Evolutionary conservation across 1,140 invertebrate genomes (phyloP).

Genomic region (Cylas formicarius): DNA sequence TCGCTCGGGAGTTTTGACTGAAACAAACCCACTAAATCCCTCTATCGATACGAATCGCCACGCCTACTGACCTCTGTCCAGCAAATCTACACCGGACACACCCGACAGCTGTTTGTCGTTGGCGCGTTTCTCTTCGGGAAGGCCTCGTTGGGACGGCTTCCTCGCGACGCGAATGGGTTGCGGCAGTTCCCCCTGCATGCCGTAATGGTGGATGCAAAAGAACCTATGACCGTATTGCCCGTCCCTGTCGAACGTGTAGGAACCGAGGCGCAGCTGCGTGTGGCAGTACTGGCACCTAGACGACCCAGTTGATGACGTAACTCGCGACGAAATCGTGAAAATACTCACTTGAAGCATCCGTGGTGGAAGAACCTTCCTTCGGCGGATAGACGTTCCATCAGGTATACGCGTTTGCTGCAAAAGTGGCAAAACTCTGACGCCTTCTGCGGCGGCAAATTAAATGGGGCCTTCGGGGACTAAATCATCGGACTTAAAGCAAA

Average conservation of each 20-base stretch:
- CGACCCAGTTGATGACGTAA: not conserved
- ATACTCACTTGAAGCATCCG: constrained; percentile 64
- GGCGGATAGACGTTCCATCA: constrained; percentile 79
- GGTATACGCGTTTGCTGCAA: constrained; percentile 79
- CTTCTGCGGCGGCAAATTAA: constrained; percentile 50
- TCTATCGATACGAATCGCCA: not conserved
- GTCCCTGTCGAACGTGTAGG: constrained; percentile 70
- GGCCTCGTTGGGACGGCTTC: constrained; percentile 27
- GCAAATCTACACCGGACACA: constrained; percentile 49
- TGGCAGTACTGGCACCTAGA: constrained; percentile 65
- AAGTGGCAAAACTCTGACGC: constrained; percentile 78
- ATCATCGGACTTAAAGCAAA: not conserved
- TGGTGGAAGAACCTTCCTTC: constrained; percentile 84
- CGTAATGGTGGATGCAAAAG: constrained; percentile 76
- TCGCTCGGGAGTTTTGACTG: constrained; percentile 67
- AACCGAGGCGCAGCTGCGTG: constrained; percentile 60
- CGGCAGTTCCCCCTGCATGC: constrained; percentile 47
- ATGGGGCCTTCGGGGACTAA: not conserved
- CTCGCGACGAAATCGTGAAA: not conserved
- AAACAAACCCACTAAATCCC: constrained; percentile 12
- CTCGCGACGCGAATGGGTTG: constrained; percentile 23
- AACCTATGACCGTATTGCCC: constrained; percentile 64
- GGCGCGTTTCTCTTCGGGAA: not conserved
- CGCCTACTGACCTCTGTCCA: constrained; percentile 47
- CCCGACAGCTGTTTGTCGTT: constrained; percentile 38